A percentile compares a stretch with the other conserved stretches of the same genome.
Conservation (phyloP, 2,888 invertebrate genomes). For the Dusona sp. region DNA sequence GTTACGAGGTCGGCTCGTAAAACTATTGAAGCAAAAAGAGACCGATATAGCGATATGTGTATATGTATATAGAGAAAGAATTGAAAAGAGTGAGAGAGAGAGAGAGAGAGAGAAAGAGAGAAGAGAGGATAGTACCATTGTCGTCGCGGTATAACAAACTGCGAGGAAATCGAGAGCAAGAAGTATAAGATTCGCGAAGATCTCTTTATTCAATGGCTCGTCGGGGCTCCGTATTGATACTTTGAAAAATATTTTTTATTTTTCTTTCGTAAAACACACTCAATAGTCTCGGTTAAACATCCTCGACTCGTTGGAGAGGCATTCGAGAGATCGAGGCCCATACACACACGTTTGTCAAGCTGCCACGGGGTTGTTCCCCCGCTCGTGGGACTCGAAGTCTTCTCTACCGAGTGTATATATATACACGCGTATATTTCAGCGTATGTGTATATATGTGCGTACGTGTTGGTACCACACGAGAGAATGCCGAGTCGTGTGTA, state of each 20-base stretch:
- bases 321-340: constrained; percentile 57
- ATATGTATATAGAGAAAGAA: constrained; percentile 52
- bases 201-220: constrained; percentile 41
- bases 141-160: constrained; percentile 67
- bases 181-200: constrained; percentile 61
- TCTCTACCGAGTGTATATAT: constrained; percentile 50
- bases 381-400: constrained; percentile 46
- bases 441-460: constrained; percentile 49
- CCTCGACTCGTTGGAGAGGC: constrained; percentile 44
- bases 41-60: constrained; percentile 30
- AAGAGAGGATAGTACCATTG: constrained; percentile 75
- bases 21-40: constrained; percentile 55
- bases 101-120: constrained; percentile 61
- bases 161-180: constrained; percentile 65
- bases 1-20: constrained; percentile 27
- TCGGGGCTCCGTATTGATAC: constrained; percentile 44
- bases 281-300: constrained; percentile 50
- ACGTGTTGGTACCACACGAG: constrained; percentile 19
- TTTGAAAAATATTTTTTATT: constrained; percentile 15
- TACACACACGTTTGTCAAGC: constrained; percentile 62
- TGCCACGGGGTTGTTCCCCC: constrained; percentile 75
- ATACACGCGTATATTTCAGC: constrained; percentile 1
- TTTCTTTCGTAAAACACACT: constrained; percentile 29
- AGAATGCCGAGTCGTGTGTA: constrained; percentile 19
- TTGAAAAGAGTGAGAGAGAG: constrained; percentile 40